Conservation (phyloP, 2,888 invertebrate species). For the Drosophila pegasa region DNA sequence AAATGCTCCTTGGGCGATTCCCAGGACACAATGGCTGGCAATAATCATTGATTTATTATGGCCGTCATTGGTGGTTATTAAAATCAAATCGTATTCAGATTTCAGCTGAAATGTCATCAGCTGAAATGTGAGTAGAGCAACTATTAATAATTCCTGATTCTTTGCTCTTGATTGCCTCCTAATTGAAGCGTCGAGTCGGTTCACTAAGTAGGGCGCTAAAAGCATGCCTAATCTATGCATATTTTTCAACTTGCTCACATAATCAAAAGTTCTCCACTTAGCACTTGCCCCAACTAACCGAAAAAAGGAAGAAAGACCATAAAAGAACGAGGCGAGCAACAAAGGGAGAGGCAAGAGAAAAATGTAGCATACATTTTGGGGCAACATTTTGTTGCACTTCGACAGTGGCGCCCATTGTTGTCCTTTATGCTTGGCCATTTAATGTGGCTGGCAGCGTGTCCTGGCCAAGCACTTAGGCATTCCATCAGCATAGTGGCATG, state of each 20-base stretch:
- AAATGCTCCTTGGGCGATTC: slow-evolving; percentile 51
- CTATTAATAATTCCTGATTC: background rate
- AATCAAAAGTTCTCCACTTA: slow-evolving; percentile 55
- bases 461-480: slow-evolving; percentile 68
- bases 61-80: slow-evolving; percentile 81
- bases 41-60: slow-evolving; percentile 84
- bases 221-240: slow-evolving; percentile 79
- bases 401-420: slow-evolving; percentile 42
- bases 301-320: slow-evolving; percentile 7
- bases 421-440: slow-evolving; percentile 53
- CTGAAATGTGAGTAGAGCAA: background rate
- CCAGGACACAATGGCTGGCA: slow-evolving; percentile 73
- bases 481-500: slow-evolving; percentile 68
- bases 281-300: slow-evolving; percentile 9
- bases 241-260: slow-evolving; percentile 57
- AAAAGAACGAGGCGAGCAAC: background rate
- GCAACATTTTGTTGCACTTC: slow-evolving; percentile 74
- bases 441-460: slow-evolving; percentile 38
- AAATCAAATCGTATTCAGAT: slow-evolving; percentile 72
- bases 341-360: slow-evolving; percentile 20
- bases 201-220: slow-evolving; percentile 66
- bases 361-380: slow-evolving; percentile 55
- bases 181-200: slow-evolving; percentile 66
- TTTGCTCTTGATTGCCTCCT: background rate
- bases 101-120: background rate